Conservation (phyloP, 2,888 invertebrate species). For the Bimastos eiseni region DNA sequence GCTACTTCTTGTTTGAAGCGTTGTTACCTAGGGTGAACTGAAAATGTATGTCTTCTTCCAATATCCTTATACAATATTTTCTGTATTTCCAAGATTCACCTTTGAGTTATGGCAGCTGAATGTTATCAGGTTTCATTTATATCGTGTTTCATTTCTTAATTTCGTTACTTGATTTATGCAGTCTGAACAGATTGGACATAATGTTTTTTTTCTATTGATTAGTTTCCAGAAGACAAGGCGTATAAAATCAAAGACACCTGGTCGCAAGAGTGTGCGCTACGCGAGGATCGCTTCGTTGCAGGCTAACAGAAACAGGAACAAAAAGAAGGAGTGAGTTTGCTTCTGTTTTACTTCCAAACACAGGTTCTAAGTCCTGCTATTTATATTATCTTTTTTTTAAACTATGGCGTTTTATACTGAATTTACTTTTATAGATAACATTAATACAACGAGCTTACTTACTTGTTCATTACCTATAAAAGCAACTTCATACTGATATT, state of each 20-base stretch:
- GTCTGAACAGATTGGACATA: not conserved
- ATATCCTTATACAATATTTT: not conserved
- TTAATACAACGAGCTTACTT: too few relatives aligned
- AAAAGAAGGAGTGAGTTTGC: not conserved
- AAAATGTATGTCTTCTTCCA: too few relatives aligned
- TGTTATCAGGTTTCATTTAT: not conserved
- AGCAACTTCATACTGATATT: not conserved
- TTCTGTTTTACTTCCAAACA: not conserved
- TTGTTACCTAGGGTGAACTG: too few relatives aligned
- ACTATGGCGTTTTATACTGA: not conserved
- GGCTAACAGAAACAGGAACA: not conserved
- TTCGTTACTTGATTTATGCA: not conserved
- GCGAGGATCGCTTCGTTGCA: constrained; percentile 16
- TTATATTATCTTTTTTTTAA: not conserved
- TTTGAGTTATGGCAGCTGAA: not conserved
- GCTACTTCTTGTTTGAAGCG: too few relatives aligned
- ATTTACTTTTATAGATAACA: too few relatives aligned
- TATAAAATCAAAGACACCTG: constrained; percentile 23
- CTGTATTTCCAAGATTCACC: not conserved
- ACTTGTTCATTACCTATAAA: too few relatives aligned
- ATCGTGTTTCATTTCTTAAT: not conserved
- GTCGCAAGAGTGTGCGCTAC: constrained; percentile 28
- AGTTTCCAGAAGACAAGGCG: constrained; percentile 24
- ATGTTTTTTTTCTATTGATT: not conserved
- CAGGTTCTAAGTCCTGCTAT: not conserved